A percentile compares a stretch with the other conserved stretches of the same genome.
Conservation (phyloP, 2,113 vertebrate species). For the Silurus asotus region DNA sequence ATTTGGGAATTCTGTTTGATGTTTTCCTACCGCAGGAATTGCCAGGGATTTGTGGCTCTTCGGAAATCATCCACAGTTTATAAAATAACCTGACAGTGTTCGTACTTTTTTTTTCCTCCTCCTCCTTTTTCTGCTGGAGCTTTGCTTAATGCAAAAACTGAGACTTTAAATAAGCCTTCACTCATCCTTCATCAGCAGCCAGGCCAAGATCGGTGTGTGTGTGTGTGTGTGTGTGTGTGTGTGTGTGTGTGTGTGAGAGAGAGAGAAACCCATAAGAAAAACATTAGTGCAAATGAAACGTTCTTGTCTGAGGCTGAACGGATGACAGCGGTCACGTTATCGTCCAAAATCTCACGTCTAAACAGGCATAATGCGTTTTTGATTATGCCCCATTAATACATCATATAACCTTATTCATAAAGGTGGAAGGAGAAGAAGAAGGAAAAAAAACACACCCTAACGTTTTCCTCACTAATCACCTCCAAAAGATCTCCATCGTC, state of each 20-base stretch:
- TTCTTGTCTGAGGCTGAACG: conserved; percentile 28
- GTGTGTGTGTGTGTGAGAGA: conserved; percentile 31
- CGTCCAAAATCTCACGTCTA: conserved; percentile 31
- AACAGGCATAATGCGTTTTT: conserved; percentile 41
- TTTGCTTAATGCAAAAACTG: conserved; percentile 49
- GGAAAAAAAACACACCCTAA: conserved; percentile 17
- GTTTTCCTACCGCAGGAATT: conserved; percentile 55
- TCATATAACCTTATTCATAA: conserved; percentile 33
- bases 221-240: conserved; percentile 30
- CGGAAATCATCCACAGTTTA: conserved; percentile 50
- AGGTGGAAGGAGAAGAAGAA: conserved; percentile 12
- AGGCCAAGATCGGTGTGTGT: conserved; percentile 22
- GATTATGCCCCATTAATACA: conserved; percentile 43
- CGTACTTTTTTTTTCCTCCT: background rate
- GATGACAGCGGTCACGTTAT: conserved; percentile 37
- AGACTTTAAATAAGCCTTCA: conserved; percentile 50
- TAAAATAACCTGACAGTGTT: conserved; percentile 54
- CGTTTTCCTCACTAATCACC: conserved; percentile 21
- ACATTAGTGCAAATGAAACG: conserved; percentile 6
- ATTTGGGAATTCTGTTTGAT: conserved; percentile 53
- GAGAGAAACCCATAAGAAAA: conserved; percentile 16
- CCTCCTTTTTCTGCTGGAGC: conserved; percentile 26
- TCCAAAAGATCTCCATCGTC: background rate
- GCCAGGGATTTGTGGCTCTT: conserved; percentile 45
- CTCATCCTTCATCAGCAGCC: conserved; percentile 33